phyloP scores from a whole-genome alignment of 2,113 vertebrate genomes.

The Semicossyphus pulcher region DNA sequence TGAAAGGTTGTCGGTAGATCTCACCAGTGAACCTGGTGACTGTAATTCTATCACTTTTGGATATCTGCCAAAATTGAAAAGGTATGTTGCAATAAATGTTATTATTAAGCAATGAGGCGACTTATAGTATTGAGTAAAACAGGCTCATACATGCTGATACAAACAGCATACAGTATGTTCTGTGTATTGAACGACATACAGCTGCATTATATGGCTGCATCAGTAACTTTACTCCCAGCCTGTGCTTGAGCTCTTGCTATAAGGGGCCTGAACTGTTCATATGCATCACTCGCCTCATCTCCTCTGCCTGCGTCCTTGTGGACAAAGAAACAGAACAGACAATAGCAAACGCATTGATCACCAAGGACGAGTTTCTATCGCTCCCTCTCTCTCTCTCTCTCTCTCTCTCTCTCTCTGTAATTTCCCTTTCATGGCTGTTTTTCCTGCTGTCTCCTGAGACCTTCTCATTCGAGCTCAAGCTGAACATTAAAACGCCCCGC shows the following conservation, averaged over 20 bases:
- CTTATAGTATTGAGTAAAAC: too few relatives aligned
- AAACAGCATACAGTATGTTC: too few relatives aligned
- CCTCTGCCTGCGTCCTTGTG: conserved; percentile 71
- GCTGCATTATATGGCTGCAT: neutral
- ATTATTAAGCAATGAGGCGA: too few relatives aligned
- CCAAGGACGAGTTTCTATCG: conserved; percentile 73
- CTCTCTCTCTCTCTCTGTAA: conserved; percentile 54
- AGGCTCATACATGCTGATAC: too few relatives aligned
- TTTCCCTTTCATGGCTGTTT: conserved; percentile 75
- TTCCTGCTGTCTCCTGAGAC: conserved; percentile 72
- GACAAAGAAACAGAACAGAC: conserved; percentile 72
- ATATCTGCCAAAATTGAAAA: too few relatives aligned
- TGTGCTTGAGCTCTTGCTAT: conserved; percentile 9
- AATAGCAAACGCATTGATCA: conserved; percentile 74
- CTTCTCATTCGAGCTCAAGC: conserved; percentile 64
- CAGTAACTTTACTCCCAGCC: neutral
- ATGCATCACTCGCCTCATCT: conserved; percentile 46
- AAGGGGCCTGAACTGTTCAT: conserved; percentile 32
- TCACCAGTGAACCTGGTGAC: too few relatives aligned
- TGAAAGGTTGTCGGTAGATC: too few relatives aligned
- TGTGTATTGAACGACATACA: too few relatives aligned
- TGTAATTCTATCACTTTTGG: too few relatives aligned
- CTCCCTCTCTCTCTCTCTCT: conserved; percentile 35
- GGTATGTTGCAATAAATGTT: too few relatives aligned
- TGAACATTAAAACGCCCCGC: conserved; percentile 72